These are phyloP conservation scores for Lanius collurio DNA, from an alignment of 2,113 vertebrate genomes.

Conservation along the genomic window DNA sequence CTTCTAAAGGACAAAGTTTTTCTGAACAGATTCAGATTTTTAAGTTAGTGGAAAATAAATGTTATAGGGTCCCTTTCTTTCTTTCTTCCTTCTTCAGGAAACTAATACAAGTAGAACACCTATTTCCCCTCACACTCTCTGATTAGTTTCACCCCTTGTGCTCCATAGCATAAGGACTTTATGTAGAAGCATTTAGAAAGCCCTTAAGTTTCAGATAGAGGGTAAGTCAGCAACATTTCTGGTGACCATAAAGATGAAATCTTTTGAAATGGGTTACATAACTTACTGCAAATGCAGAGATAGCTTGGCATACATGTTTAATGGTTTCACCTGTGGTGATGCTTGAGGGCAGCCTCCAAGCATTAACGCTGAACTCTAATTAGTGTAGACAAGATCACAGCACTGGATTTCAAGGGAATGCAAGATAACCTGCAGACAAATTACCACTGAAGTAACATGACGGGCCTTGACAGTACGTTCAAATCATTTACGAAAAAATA, in stretches of 20 bases:
- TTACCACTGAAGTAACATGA: conserved; percentile 24
- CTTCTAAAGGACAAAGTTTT: neutral
- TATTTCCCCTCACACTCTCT: neutral
- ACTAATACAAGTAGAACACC: neutral
- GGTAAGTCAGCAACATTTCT: neutral
- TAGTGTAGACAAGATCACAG: conserved; percentile 49
- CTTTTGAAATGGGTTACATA: neutral
- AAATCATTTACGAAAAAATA: neutral
- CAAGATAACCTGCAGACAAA: conserved; percentile 51
- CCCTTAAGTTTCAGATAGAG: neutral
- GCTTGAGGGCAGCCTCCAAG: conserved; percentile 39
- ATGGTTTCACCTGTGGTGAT: conserved; percentile 32
- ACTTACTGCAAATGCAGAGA: neutral
- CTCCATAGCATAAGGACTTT: neutral
- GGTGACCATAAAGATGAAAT: neutral
- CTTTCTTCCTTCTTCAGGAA: neutral
- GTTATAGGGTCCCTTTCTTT: neutral
- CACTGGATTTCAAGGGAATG: conserved; percentile 16
- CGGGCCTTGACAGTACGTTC: conserved; percentile 8
- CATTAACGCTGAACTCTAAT: conserved; percentile 42
- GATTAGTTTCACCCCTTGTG: neutral
- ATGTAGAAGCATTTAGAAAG: neutral
- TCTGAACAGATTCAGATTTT: neutral
- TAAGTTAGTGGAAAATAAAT: neutral
- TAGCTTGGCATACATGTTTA: conserved; percentile 9